Evolutionary conservation across 2,888 invertebrate species (phyloP).

Genomic region (Fragum whitleyi): DNA sequence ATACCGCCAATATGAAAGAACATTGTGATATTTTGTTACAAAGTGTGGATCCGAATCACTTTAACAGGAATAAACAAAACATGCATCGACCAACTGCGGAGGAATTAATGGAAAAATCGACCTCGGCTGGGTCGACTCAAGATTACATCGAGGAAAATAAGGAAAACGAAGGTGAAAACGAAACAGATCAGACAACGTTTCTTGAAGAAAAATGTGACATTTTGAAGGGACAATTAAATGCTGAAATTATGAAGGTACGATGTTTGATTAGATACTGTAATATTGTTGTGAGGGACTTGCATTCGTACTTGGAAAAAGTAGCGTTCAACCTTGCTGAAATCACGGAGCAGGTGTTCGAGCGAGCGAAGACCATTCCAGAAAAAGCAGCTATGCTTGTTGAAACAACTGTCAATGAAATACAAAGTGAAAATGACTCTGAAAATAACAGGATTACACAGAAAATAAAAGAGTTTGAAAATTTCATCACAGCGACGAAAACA

Average conservation of each 20-base stretch:
- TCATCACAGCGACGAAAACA: slow-evolving; percentile 42
- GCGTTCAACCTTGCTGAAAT: slow-evolving; percentile 49
- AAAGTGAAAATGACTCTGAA: slow-evolving; percentile 50
- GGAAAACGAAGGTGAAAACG: slow-evolving; percentile 22
- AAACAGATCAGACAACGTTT: slow-evolving; percentile 30
- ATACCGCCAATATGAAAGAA: slow-evolving; percentile 15
- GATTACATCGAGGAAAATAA: slow-evolving; percentile 13
- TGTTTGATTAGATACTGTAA: slow-evolving; percentile 50
- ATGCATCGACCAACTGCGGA: not conserved
- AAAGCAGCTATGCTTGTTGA: slow-evolving; percentile 31
- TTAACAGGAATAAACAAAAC: slow-evolving; percentile 17
- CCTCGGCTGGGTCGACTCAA: not conserved
- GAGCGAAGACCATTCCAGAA: slow-evolving; percentile 41
- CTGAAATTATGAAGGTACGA: slow-evolving; percentile 32
- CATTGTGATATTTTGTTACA: not conserved
- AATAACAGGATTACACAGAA: slow-evolving; percentile 45
- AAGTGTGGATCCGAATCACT: not conserved
- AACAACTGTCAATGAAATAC: slow-evolving; percentile 44
- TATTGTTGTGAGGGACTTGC: slow-evolving; percentile 49
- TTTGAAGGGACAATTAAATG: slow-evolving; percentile 30
- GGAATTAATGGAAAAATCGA: not conserved
- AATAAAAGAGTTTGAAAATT: slow-evolving; percentile 53
- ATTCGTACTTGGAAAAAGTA: slow-evolving; percentile 53
- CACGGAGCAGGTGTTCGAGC: slow-evolving; percentile 37
- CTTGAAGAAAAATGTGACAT: slow-evolving; percentile 28